phyloP scores from a whole-genome alignment of 2,113 vertebrate species.

The Dromas ardeola region DNA sequence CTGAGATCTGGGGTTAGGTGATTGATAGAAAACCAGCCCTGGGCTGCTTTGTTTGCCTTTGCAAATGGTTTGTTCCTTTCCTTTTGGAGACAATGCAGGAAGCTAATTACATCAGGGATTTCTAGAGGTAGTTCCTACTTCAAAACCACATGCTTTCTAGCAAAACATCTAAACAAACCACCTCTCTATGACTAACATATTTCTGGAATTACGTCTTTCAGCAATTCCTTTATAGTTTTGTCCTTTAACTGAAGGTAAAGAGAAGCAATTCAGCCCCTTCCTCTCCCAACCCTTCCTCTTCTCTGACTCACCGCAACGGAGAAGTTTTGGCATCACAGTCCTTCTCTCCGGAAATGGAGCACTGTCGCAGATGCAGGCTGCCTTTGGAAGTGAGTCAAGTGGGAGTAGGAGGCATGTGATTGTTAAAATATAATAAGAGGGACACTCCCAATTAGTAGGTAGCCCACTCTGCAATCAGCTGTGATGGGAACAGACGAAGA shows the following conservation, averaged over 20 bases:
- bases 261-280: not conserved
- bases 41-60: not conserved
- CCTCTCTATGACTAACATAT: not conserved
- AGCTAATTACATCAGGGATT: not conserved
- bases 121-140: not conserved
- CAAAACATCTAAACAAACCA: conserved; percentile 5
- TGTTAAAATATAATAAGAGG: not conserved
- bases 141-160: not conserved
- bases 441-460: not conserved
- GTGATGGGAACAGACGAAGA: not conserved
- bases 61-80: not conserved
- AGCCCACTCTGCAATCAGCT: not conserved
- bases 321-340: not conserved
- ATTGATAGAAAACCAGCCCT: not conserved
- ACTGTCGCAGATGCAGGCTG: fast-evolving
- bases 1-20: not conserved
- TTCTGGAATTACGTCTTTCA: not conserved
- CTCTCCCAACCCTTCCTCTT: not conserved
- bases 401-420: not conserved
- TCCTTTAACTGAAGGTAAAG: not conserved
- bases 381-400: not conserved
- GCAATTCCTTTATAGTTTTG: not conserved
- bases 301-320: not conserved
- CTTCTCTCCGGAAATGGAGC: not conserved
- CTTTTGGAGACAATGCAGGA: not conserved